Percentiles rank a stretch among this genome's conserved stretches.
Conservation (phyloP, 2,888 invertebrate species). For the Epirrhoe alternata region DNA sequence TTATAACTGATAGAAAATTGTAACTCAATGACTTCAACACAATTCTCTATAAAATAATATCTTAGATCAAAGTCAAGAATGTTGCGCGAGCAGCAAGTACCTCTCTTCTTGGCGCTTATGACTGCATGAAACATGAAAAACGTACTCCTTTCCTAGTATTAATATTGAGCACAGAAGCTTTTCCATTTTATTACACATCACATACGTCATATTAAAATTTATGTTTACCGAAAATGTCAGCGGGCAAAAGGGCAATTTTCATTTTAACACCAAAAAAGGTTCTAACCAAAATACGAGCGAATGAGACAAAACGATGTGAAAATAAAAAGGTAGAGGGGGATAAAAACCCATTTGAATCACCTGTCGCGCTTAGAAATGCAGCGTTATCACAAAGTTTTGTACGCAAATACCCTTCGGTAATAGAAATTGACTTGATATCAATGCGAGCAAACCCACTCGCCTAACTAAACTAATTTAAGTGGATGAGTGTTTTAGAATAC, state of each 20-base stretch:
- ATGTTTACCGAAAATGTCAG: conserved; percentile 44
- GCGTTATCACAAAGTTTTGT: conserved; percentile 52
- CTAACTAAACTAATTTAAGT: conserved; percentile 22
- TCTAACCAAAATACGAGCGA: conserved; percentile 24
- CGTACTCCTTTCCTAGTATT: conserved; percentile 10
- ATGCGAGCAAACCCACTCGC: not conserved
- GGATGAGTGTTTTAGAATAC: conserved; percentile 16
- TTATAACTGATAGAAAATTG: too few species aligned
- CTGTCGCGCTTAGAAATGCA: conserved; percentile 59
- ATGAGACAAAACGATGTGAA: conserved; percentile 33
- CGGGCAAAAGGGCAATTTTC: conserved; percentile 42
- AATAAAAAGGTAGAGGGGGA: conserved; percentile 32
- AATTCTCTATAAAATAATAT: not conserved
- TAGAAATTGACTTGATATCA: conserved; percentile 23
- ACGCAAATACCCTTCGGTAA: conserved; percentile 43
- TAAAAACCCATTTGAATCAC: conserved; percentile 55
- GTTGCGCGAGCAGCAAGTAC: conserved; percentile 3
- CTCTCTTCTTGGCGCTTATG: not conserved
- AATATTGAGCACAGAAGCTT: conserved; percentile 19
- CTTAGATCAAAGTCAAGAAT: conserved; percentile 3
- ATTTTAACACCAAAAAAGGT: conserved; percentile 43
- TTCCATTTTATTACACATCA: conserved; percentile 40
- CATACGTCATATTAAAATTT: conserved; percentile 46
- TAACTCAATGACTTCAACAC: not conserved
- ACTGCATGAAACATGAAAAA: conserved; percentile 1